Base-by-base conservation (phyloP, 2,797 vertebrate species). In the Platalea minor region DNA sequence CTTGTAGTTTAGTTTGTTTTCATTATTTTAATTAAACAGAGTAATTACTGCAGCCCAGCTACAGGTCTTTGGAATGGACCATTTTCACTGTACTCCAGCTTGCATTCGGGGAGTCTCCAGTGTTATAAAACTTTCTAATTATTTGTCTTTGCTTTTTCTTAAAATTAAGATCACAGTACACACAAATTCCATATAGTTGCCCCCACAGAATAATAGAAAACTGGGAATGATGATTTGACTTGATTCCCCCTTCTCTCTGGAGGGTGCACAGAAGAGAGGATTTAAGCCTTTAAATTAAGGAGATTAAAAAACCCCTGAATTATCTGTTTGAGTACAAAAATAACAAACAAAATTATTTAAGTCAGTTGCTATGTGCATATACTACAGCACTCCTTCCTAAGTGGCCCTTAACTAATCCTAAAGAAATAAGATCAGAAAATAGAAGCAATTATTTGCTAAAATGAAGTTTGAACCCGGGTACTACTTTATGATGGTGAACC, bases 401-500 rank as follows among this genome's bases (percentile, higher is more conserved):
- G 35, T 60, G 39, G 43, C 41, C 45, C 63, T 79, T 87, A 85
- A 17, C 67, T 93, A 94, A 89, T 79, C 61, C 46, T 90, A 37
- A 80, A 92, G 70, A 84, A 79, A 39, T 46, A 61, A 80, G 67
- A 81, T 68, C 67, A 86, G 88, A 94, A 95, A 94, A 63, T 4
- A 78, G 65, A 94, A 78, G 64, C 70, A 97, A 91, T 92, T 53
- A 82, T 83, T 92, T 94, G 33, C 25, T 63, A 89, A 77, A 2
- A 4, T 81, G 56, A 87, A 93, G 43, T 85, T 91, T 86, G 78
- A 93, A 87, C 28, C 23, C 33, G 85, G 29, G n/a, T 64, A 75
- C 60, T 74, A 43, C 59, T 95, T 91, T 33, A 70, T 50, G 81
- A 45, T 51, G 67, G 39, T 5, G 11, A 94, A 84, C 41, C 7